Percentiles rank a stretch among this genome's conserved stretches.
Conservation (phyloP, 53 echinoderm and acorn worm genomes). For the Actinopyga echinites region DNA sequence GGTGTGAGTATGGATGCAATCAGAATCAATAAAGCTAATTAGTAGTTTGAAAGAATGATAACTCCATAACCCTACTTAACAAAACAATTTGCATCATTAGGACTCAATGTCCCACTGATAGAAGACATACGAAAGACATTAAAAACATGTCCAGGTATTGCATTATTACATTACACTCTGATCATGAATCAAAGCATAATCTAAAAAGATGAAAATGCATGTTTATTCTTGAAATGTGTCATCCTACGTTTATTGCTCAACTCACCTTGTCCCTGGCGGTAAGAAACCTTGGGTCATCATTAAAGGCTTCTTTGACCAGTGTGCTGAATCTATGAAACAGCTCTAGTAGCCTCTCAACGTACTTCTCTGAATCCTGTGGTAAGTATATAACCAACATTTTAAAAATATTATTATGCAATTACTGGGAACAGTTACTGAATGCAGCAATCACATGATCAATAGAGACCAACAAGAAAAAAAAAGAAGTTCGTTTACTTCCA, state of each 20-base stretch:
- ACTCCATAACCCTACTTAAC: too few species aligned
- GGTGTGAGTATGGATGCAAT: too few species aligned
- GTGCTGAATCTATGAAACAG: conserved; percentile 89
- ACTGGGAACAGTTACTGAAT: neutral
- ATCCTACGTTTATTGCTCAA: neutral
- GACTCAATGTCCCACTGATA: too few species aligned
- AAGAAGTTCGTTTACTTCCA: neutral
- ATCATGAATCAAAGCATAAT: too few species aligned
- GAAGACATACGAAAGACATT: too few species aligned
- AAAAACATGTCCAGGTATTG: too few species aligned
- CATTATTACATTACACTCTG: too few species aligned
- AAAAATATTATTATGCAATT: neutral
- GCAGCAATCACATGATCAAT: neutral
- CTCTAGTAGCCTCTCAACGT: conserved; percentile 88
- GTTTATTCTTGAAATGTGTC: too few species aligned
- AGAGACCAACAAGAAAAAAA: too few species aligned
- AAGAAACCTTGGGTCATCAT: conserved; percentile 96
- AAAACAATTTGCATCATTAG: too few species aligned
- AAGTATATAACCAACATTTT: neutral
- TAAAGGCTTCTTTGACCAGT: conserved; percentile 90
- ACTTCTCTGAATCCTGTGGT: conserved; percentile 95
- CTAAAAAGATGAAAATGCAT: neutral
- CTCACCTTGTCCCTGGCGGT: conserved; percentile 94
- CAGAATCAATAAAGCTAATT: too few species aligned
- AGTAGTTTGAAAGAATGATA: too few species aligned